Percentiles rank a stretch among this genome's conserved stretches.
Conservation (phyloP, 2,113 vertebrate genomes). For the Maccullochella peelii region DNA sequence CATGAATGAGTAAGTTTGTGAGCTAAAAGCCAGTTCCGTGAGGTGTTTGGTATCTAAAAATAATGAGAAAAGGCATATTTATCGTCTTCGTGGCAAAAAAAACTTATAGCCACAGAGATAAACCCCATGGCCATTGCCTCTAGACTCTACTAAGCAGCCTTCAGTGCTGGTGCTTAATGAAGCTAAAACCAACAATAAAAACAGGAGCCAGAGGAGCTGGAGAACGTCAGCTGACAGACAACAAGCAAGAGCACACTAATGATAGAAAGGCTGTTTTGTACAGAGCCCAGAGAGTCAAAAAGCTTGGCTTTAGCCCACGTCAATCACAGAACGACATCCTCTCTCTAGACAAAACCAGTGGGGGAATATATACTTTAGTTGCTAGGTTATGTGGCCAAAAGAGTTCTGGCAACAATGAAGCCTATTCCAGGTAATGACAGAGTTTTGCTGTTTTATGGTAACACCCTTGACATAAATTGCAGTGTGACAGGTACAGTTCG, state of each 20-base stretch:
- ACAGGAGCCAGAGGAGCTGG: constrained; percentile 52
- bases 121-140: constrained; percentile 1
- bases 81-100: background rate
- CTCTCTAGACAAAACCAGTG: constrained; percentile 51
- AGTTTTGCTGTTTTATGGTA: constrained; percentile 67
- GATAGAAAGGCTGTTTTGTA: constrained; percentile 57
- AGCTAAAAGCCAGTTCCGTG: background rate
- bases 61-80: background rate
- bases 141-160: background rate
- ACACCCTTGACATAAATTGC: constrained; percentile 66
- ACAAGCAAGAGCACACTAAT: constrained; percentile 25
- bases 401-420: constrained; percentile 69
- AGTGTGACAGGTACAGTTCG: constrained; percentile 59
- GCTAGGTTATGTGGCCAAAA: constrained; percentile 71
- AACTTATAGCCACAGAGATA: background rate
- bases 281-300: constrained; percentile 49
- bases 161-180: constrained; percentile 4
- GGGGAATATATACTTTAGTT: constrained; percentile 54
- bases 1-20: background rate
- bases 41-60: constrained; percentile 1
- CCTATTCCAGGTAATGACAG: constrained; percentile 77
- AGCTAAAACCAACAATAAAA: constrained; percentile 47
- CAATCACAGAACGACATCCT: constrained; percentile 56
- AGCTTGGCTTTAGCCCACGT: constrained; percentile 47
- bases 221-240: constrained; percentile 60